Evolutionary conservation across 2,888 invertebrate genomes (phyloP), one percentile per base, ranked within the genome.

Genomic region (Agrotis clavis): DNA sequence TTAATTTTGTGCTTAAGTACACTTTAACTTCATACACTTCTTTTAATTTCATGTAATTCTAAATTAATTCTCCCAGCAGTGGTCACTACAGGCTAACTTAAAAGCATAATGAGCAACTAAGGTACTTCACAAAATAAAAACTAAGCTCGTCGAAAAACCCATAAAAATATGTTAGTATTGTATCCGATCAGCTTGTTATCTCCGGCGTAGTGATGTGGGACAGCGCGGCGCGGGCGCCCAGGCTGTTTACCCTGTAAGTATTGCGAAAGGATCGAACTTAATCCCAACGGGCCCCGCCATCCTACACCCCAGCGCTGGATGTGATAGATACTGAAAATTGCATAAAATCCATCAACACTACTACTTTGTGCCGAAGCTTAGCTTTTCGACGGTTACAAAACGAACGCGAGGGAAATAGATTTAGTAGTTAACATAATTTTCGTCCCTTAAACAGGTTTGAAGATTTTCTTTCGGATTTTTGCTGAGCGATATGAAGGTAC

Each of bases 261-360:
- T 95, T 94, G 94, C 91, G 95, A 95, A 94, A 94, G 94, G 95
- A 96, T 96, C 93, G 95, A 94, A 94, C 93, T 89, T 95, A 96
- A 96, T 95, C 95, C 95, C 96, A 83, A 85, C 90, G 93, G 95
- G 92, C 90, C 90, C 87, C 90, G 90, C 89, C 88, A 85, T 90
- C 90, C 90, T 85, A 41, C 41, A 11, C 41, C 41, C 41, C 41
- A 41, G 92, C 92, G 91, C 94, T 94, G 94, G 92, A 87, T 92
- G 93, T 94, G 95, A 95, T 95, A 95, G 96, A 96, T 96, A 95
- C 94, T 95, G 95, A 94, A 96, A 95, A 96, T 96, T 96, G 95
- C 96, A 96, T 96, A 96, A 95, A 95, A 95, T 95, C 96, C 93
- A 95, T 96, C 96, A 96, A 93, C 93, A 92, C 92, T 88, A 90